Evolutionary conservation across 2,888 invertebrate species (phyloP), one percentile per base, ranked within the genome.

Genomic region (Pterostichus niger): DNA sequence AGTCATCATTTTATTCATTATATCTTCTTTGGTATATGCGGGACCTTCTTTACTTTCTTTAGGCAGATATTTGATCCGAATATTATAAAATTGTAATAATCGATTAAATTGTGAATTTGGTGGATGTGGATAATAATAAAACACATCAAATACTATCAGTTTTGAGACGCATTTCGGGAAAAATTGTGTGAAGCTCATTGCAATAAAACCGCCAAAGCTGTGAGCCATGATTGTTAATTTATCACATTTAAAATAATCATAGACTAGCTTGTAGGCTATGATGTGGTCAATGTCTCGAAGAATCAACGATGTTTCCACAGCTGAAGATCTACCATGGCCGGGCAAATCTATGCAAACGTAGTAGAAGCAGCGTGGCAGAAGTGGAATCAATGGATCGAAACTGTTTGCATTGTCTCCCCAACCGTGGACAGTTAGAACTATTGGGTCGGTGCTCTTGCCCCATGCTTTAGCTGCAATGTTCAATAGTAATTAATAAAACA

Each of bases 341-440:
- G 93, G 93, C 0, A 92, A 86, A 85, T 93, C 93, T 59, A 89
- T 86, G 77, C 88, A 87, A 6, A 89, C 87, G 84, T 78, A 90
- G 85, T 71, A 90, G 86, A 49, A 87, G 15, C 0, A 87, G 10
- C 86, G 87, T 0, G 92, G 91, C 52, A 93, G 85, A 46, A 90
- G 85, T 9, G 89, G 89, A 9, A 92, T 88, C 0, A 93, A 87
- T 0, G 90, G 90, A 59, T 92, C 89, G 87, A 92, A 93, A 73
- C 90, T 90, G 0, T 91, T 91, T 0, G 91, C 91, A 0, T 92
- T 91, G 86, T 93, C 93, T 84, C 90, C 89, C 84, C 87, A 87
- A 0, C 93, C 93, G 84, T 93, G 93, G 31, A 92, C 89, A 6
- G 91, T 89, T 15, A 93, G 86, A 10, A 93, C 90, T 0, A 92